These are phyloP conservation scores for Menura novaehollandiae DNA, from an alignment of 2,113 vertebrate genomes.

Conservation along the genomic window DNA sequence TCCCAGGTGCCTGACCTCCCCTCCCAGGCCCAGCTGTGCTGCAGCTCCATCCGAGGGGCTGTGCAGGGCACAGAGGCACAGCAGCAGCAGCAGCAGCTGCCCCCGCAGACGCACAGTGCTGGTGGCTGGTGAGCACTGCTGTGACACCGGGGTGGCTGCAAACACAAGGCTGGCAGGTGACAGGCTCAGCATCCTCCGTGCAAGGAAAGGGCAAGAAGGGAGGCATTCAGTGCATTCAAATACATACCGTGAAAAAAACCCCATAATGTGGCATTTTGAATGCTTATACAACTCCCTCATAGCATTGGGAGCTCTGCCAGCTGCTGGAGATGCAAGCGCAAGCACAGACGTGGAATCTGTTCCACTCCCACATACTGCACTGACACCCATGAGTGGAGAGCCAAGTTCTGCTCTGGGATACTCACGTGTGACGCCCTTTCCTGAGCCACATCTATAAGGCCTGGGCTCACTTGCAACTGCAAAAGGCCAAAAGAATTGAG, in stretches of 20 bases:
- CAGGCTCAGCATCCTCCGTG: neutral
- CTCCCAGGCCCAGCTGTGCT: accelerated
- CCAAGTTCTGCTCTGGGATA: neutral
- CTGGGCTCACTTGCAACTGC: neutral
- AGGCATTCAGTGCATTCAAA: neutral
- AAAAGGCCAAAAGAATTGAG: constrained; percentile 14
- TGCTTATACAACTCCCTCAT: accelerated
- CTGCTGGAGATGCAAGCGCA: neutral
- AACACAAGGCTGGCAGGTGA: neutral
- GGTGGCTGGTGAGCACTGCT: accelerated
- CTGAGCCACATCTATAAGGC: constrained; percentile 6
- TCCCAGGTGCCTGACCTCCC: neutral
- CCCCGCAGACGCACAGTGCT: accelerated
- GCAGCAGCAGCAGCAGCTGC: neutral
- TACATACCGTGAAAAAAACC: neutral
- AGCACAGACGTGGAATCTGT: neutral
- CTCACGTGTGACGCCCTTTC: neutral
- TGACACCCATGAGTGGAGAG: neutral
- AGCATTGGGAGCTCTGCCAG: neutral
- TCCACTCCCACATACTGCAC: neutral
- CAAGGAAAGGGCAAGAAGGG: neutral
- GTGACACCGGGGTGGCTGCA: neutral
- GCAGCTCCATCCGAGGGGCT: neutral
- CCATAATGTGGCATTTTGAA: neutral
- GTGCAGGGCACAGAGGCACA: neutral